Base-by-base conservation (phyloP, 2,888 invertebrate genomes). In the Heliconius sara region DNA sequence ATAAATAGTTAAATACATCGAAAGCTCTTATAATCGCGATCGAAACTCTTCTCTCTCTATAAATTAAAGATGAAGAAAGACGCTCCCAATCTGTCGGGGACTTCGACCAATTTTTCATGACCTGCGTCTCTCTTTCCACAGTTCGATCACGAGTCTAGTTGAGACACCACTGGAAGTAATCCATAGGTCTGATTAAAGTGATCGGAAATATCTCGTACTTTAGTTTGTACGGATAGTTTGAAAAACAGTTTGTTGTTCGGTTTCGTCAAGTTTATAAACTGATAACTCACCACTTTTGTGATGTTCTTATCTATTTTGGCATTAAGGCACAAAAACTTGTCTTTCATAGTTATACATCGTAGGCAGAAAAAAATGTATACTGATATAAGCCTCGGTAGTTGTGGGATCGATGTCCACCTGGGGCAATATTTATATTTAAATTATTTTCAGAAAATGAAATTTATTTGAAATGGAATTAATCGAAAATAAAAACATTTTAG, bases 11-110 rank as follows among this genome's bases (percentile, higher is more conserved):
- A 34, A 34, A 65, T 72, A 47, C 22, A 72, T 2, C 13, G 30
- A 30, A 63, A 30, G 63, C 27, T 66, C n/a, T 13, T 34, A 63
- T 72, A 72, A 72, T 66, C 34, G n/a, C 63, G 47, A 63, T 71
- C 57, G 25, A 72, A 78, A 71, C 60, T 70, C 57, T 5, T 34
- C 34, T 60, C 30, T 43, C 47, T 72, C 34, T 72, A 72, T 78
- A 66, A 73, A 73, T 73, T 67, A 73, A 73, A 78, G 39, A 78
- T 73, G 66, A 67, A 47, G 47, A 67, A 66, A 67, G 67, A 73
- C 66, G 72, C 52, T 78, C 39, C 22, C 66, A 73, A 72, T 78
- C 72, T 73, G 67, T 78, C 57, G 34, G 60, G 60, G 34, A 60
- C 60, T 9, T 60, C 34, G 25, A 73, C 73, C 73, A 73, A n/a